These are phyloP conservation scores for Orthonychiurus folsomi DNA, from an alignment of 2,888 invertebrate species.

Conservation along the genomic window DNA sequence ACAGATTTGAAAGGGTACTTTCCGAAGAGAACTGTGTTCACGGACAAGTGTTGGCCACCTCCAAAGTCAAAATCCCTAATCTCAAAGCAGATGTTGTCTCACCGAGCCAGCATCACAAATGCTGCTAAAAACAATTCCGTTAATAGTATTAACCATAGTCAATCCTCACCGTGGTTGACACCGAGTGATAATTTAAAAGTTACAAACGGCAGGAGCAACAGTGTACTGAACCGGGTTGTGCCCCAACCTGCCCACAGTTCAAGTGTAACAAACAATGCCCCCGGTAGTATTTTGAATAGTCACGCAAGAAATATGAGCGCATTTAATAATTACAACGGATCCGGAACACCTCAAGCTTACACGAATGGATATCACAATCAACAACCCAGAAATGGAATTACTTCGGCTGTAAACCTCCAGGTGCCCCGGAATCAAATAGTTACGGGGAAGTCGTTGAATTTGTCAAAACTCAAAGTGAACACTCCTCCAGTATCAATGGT, in stretches of 20 bases:
- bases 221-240: background rate
- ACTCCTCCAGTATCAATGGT: constrained; percentile 20
- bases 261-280: background rate
- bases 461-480: background rate
- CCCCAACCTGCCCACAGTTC: background rate
- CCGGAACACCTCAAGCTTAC: background rate
- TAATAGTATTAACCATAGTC: background rate
- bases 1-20: constrained; percentile 84
- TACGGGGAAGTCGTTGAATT: background rate
- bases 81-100: constrained; percentile 20
- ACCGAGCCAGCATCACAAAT: background rate
- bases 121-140: background rate
- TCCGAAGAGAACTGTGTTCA: constrained; percentile 74
- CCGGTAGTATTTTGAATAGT: background rate
- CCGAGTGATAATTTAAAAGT: background rate
- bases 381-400: background rate
- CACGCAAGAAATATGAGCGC: background rate
- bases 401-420: background rate
- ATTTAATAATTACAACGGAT: background rate
- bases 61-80: constrained; percentile 32
- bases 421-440: constrained; percentile 16
- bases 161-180: background rate
- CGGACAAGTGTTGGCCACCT: constrained; percentile 77
- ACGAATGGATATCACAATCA: background rate
- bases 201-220: background rate